A percentile compares a stretch with the other conserved stretches of the same genome.
Conservation (phyloP, 1,140 invertebrate species). For the Hesperophylax magnus region DNA sequence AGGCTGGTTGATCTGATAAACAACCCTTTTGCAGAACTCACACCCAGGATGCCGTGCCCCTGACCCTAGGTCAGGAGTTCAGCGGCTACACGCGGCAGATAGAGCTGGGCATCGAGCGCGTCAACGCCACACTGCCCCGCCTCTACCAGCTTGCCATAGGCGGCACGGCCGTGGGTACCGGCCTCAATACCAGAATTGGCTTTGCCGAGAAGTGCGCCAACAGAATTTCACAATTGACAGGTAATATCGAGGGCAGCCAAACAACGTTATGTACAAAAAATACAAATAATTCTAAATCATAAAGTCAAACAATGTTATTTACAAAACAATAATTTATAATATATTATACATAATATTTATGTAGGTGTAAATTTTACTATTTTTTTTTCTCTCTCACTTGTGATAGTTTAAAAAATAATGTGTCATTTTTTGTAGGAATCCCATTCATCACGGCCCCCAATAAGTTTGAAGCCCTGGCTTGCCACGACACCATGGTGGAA, state of each 20-base stretch:
- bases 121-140: conserved; percentile 88
- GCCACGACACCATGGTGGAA: conserved; percentile 96
- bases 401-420: too few relatives aligned
- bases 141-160: conserved; percentile 94
- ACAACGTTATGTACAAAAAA: too few relatives aligned
- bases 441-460: conserved; percentile 96
- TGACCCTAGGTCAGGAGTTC: conserved; percentile 99
- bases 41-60: conserved; percentile 94
- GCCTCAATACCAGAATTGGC: conserved; percentile 88
- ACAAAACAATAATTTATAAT: too few relatives aligned
- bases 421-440: conserved; percentile 70
- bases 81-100: conserved; percentile 94
- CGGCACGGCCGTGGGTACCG: conserved; percentile 98
- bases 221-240: conserved; percentile 83
- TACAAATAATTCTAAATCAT: too few relatives aligned
- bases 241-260: too few relatives aligned
- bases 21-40: conserved; percentile 73
- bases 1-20: too few relatives aligned
- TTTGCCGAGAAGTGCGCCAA: conserved; percentile 93
- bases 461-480: conserved; percentile 97
- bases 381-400: too few relatives aligned
- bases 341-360: too few relatives aligned
- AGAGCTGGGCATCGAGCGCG: conserved; percentile 87
- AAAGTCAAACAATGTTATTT: too few relatives aligned
- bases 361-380: too few relatives aligned